These are phyloP conservation scores for Knipowitschia caucasica DNA, from an alignment of 2,797 vertebrate genomes.

Conservation along the genomic window DNA sequence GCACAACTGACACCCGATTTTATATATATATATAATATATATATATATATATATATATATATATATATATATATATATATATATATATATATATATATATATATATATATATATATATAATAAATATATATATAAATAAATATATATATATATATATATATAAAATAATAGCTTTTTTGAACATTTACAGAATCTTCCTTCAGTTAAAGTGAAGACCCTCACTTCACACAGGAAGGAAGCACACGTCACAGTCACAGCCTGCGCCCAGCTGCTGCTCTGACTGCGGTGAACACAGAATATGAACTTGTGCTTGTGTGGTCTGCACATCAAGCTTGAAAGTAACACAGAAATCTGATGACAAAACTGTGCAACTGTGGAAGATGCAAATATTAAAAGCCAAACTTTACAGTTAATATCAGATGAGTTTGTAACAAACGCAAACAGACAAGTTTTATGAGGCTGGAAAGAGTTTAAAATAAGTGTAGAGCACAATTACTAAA, in stretches of 20 bases:
- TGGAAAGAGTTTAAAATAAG: neutral
- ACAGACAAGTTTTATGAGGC: constrained; percentile 1
- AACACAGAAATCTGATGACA: neutral
- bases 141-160: no score
- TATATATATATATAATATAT: no score
- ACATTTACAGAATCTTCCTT: neutral
- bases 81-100: no score
- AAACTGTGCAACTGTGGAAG: constrained; percentile 25
- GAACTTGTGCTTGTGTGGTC: neutral
- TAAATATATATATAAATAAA: no score
- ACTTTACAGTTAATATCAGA: constrained; percentile 18
- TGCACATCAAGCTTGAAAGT: neutral
- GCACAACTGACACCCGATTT: no score
- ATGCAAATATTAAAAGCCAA: constrained; percentile 19
- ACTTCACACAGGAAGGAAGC: constrained; percentile 69
- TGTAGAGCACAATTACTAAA: neutral
- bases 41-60: no score
- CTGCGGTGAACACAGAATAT: constrained; percentile 31
- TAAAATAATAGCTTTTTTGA: no score
- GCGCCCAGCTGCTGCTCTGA: constrained; percentile 23
- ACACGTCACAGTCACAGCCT: constrained; percentile 19
- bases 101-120: no score
- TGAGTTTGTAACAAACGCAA: constrained; percentile 33
- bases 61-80: no score
- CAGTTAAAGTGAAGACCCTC: constrained; percentile 7